Evolutionary conservation across 2,113 vertebrate genomes (phyloP).

Genomic region (Scomber scombrus): DNA sequence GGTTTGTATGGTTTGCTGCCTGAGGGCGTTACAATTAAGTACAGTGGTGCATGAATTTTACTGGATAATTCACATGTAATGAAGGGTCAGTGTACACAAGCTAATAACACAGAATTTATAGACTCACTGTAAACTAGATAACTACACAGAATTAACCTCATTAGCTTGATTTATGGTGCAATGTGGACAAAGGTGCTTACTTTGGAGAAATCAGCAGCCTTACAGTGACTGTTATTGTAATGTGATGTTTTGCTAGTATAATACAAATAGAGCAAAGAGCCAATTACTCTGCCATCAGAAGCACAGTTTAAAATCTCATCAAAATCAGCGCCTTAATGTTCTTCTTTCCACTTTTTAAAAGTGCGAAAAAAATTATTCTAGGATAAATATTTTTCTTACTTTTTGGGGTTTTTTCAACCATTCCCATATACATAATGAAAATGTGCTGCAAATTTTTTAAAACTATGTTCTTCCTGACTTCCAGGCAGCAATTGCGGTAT

Average conservation of each 20-base stretch:
- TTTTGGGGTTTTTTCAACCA: not conserved
- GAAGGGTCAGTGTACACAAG: not conserved
- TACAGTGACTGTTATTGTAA: not conserved
- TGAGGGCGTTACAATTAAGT: no score
- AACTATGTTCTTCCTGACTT: not conserved
- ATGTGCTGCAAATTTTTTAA: not conserved
- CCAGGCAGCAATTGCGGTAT: not conserved
- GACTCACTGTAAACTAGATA: constrained; percentile 26
- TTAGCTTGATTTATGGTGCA: constrained; percentile 5
- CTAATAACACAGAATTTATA: constrained; percentile 34
- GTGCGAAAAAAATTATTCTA: no score
- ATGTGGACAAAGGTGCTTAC: no score
- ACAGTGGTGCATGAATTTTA: not conserved
- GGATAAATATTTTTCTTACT: no score
- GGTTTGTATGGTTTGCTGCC: not conserved
- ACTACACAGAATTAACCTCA: constrained; percentile 32
- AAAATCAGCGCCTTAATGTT: not conserved
- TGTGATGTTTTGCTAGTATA: not conserved
- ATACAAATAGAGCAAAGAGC: not conserved
- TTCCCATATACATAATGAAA: not conserved
- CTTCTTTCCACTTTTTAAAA: no score
- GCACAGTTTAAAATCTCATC: not conserved
- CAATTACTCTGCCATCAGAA: not conserved
- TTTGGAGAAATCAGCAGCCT: not conserved
- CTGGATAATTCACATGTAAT: constrained; percentile 15